Percentiles rank a stretch among this genome's conserved stretches.
Conservation (phyloP, 2,113 vertebrate genomes). For the Jacana jacana region DNA sequence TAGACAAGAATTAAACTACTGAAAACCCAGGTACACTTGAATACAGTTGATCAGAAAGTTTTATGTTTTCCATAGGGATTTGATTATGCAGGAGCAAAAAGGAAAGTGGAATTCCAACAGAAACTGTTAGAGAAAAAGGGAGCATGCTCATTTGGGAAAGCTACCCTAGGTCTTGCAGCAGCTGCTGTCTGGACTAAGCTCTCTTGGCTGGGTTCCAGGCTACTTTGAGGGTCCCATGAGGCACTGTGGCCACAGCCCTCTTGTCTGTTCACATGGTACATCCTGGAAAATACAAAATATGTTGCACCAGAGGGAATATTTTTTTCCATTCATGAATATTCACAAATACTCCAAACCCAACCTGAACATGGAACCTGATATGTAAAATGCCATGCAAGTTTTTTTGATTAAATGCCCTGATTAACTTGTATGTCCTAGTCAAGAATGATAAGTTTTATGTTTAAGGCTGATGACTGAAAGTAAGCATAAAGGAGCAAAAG, state of each 20-base stretch:
- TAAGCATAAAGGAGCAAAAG: not conserved
- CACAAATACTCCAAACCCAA: not conserved
- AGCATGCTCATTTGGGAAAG: not conserved
- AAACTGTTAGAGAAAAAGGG: not conserved
- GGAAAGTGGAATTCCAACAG: not conserved
- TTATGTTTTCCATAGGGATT: not conserved
- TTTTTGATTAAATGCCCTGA: not conserved
- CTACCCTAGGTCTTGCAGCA: rapidly evolving
- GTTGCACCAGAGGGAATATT: not conserved
- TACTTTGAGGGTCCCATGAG: not conserved
- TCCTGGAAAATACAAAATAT: constrained; percentile 1
- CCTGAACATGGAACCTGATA: not conserved
- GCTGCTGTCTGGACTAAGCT: not conserved
- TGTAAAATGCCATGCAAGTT: not conserved
- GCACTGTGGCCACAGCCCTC: not conserved
- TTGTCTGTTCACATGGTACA: not conserved
- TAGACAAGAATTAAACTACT: not conserved
- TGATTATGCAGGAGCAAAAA: not conserved
- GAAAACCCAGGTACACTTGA: not conserved
- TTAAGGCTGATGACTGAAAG: not conserved
- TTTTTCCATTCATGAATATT: not conserved
- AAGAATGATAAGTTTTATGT: not conserved
- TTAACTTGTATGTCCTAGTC: not conserved
- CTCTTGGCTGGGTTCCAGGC: not conserved
- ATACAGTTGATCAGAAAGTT: not conserved